These are phyloP conservation scores for Trachelus stipa DNA, from an alignment of 2,888 invertebrate genomes.

Conservation along the genomic window DNA sequence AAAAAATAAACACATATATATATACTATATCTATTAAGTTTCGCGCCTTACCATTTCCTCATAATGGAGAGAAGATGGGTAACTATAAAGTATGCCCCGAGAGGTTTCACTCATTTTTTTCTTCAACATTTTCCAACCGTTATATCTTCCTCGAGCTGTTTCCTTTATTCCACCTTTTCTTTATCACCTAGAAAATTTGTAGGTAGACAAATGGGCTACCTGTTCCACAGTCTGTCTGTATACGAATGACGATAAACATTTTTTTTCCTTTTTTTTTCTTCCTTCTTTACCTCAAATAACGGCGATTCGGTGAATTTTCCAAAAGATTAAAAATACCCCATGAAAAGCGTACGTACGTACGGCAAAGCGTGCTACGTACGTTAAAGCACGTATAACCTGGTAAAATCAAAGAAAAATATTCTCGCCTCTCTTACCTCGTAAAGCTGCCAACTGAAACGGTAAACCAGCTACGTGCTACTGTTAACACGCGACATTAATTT, in stretches of 20 bases:
- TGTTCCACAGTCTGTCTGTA: background rate
- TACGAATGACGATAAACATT: background rate
- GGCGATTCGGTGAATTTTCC: background rate
- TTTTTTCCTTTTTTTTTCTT: accelerated
- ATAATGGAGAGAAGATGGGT: background rate
- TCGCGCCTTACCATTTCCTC: background rate
- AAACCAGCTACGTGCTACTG: background rate
- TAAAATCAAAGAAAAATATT: background rate
- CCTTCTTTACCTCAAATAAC: background rate
- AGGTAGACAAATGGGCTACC: background rate
- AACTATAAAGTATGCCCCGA: background rate
- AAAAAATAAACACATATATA: background rate
- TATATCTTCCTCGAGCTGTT: background rate
- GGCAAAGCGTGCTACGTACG: background rate
- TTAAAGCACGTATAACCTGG: background rate
- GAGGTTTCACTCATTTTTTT: background rate
- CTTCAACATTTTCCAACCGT: background rate
- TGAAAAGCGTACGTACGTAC: background rate
- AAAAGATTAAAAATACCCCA: background rate
- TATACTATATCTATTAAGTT: background rate
- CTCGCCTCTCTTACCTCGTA: background rate
- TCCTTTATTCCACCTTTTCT: background rate
- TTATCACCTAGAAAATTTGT: background rate
- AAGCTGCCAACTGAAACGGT: background rate
- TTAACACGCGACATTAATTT: background rate